A percentile compares a stretch with the other conserved stretches of the same genome.
Evolutionary conservation across 2,113 vertebrate genomes (phyloP).

Genomic region (Syrmaticus mikado): DNA sequence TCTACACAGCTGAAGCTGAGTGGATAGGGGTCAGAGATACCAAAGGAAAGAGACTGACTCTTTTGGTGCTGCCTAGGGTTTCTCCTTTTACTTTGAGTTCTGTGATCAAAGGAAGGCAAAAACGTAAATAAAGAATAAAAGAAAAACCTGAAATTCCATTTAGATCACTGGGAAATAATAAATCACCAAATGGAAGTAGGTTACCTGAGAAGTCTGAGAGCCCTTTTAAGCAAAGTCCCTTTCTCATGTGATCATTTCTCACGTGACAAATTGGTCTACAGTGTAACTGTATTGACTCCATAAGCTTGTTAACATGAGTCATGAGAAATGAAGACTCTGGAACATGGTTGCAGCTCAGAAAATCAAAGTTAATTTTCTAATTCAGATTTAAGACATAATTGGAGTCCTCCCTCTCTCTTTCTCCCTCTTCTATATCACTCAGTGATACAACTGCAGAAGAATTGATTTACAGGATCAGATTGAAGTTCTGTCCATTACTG

Average conservation of each 20-base stretch:
- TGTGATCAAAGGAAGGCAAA: neutral
- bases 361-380: neutral
- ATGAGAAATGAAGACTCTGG: neutral
- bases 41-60: neutral
- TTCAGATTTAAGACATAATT: rapidly evolving
- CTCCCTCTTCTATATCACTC: neutral
- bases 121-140: neutral
- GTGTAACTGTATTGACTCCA: neutral
- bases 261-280: neutral
- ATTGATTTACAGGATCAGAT: rapidly evolving
- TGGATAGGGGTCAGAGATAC: neutral
- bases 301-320: neutral
- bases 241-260: neutral
- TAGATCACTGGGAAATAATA: neutral
- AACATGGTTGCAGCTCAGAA: neutral
- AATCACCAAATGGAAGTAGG: neutral
- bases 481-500: neutral
- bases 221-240: neutral
- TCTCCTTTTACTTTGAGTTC: neutral
- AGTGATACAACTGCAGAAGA: neutral
- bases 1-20: neutral
- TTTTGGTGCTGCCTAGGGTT: neutral
- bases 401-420: rapidly evolving
- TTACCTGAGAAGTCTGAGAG: neutral
- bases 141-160: neutral